Base-by-base conservation (phyloP, 1,140 invertebrate species). In the Listronotus bonariensis region DNA sequence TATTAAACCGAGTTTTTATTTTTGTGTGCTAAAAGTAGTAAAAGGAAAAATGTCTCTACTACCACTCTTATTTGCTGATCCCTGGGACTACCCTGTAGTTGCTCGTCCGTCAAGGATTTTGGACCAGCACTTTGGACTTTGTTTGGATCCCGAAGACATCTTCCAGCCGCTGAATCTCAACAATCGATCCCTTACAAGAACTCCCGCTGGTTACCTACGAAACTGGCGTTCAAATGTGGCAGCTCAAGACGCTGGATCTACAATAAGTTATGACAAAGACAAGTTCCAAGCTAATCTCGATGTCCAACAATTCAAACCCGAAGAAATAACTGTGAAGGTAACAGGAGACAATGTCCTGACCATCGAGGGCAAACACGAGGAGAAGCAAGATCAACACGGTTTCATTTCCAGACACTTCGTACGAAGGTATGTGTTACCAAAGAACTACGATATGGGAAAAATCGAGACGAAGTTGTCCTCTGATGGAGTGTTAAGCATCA, bases 291-390 rank as follows among this genome's bases (percentile, higher is more conserved):
- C 90, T 0, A 86, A 84, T 67, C 76, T 93, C 72, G 92, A 96
- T 74, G 91, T 96, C 0, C 87, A 91, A 41, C 92, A 95, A 68
- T 96, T 96, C 75, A 80, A 85, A 34, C 92, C 92, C 0, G 87
- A 90, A 45, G 93, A 96, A 75, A 88, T 96, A 90, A 88, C 3
- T 9, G 34, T 36, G 9, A 36, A 36, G 11, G 34, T 36, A 36
- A 36, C 34, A 4, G 34, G 34, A 0, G 89, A 92, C 49, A 87
- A 87, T 43, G 82, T 79, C 5, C n/a, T 91, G 0, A 74, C 89
- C 1, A 81, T 92, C 0, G 85, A 89, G 67, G 89, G 86, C 2
- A 92, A 90, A 70, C 89, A 92, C 53, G 88, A 91, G 68, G 89
- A 92, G 72, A 88, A 88, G 52, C 79, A 85, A 52, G 90, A 92